These are phyloP conservation scores for Eumerus sabulonum DNA, from an alignment of 2,888 invertebrate genomes.

Conservation along the genomic window DNA sequence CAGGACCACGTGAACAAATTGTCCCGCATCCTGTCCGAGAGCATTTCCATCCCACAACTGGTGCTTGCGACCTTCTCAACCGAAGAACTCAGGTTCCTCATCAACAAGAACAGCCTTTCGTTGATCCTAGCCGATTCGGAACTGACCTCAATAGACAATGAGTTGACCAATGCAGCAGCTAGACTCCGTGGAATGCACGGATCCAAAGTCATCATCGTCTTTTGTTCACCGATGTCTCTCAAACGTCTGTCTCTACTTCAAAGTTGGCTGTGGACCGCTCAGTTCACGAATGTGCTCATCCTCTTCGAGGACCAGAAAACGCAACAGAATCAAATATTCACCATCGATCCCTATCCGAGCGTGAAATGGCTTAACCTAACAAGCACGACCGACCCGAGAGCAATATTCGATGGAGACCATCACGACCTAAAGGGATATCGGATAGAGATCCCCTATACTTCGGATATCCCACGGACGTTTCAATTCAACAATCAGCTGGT, in stretches of 20 bases:
- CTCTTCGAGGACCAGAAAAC: conserved; percentile 28
- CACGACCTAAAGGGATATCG: conserved; percentile 23
- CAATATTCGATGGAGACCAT: conserved; percentile 3
- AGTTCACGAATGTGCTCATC: conserved; percentile 26
- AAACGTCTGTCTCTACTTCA: conserved; percentile 16
- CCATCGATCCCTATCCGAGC: conserved; percentile 34
- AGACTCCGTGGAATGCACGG: conserved; percentile 46
- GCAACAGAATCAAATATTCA: conserved; percentile 26
- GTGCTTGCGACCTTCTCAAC: conserved; percentile 3
- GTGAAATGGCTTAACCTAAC: conserved; percentile 43
- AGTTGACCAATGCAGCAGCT: not conserved
- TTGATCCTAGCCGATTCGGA: conserved; percentile 32
- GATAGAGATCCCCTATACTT: conserved; percentile 31
- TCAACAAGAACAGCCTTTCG: conserved; percentile 13
- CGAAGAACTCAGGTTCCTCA: conserved; percentile 3
- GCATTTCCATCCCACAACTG: conserved; percentile 36
- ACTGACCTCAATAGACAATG: conserved; percentile 18
- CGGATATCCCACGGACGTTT: conserved; percentile 44
- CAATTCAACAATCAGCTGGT: conserved; percentile 2
- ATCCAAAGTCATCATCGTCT: conserved; percentile 29
- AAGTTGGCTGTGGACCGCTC: conserved; percentile 42
- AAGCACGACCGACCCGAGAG: not conserved
- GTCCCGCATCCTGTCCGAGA: not conserved
- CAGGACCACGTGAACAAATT: conserved; percentile 16
- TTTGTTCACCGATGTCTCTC: conserved; percentile 19